Conservation (phyloP, 2,113 vertebrate species). For the Erpornis zantholeuca region DNA sequence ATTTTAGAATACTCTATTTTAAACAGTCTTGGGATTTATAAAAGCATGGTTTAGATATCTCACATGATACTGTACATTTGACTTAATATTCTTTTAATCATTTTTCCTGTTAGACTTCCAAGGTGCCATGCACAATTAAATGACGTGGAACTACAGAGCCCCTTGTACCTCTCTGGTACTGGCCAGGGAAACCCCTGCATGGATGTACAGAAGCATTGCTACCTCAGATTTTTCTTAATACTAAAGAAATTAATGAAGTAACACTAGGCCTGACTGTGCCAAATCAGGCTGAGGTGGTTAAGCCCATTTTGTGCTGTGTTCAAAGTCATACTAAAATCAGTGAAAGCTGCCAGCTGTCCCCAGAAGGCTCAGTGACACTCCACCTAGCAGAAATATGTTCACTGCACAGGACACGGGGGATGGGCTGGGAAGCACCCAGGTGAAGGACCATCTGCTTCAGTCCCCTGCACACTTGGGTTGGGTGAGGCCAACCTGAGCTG, state of each 20-base stretch:
- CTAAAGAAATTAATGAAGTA: background rate
- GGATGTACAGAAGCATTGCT: background rate
- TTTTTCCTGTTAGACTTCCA: background rate
- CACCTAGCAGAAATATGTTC: background rate
- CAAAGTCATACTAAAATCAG: background rate
- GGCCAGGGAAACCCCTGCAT: background rate
- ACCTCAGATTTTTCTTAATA: fast-evolving
- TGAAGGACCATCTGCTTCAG: background rate
- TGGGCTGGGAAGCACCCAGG: background rate
- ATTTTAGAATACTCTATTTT: background rate
- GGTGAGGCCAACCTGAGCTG: background rate
- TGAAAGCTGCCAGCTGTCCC: background rate
- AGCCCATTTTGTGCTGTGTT: background rate
- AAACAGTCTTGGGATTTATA: background rate
- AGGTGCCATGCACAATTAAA: background rate
- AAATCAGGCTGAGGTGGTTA: background rate
- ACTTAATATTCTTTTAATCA: background rate
- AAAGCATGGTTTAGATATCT: background rate
- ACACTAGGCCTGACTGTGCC: background rate
- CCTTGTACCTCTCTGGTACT: background rate
- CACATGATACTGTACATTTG: background rate
- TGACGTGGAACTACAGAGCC: background rate
- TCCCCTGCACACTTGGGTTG: background rate
- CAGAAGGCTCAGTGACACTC: background rate
- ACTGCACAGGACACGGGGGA: fast-evolving